Evolutionary conservation across 2,797 vertebrate genomes (phyloP).

Genomic region (Macropus fuliginosus): DNA sequence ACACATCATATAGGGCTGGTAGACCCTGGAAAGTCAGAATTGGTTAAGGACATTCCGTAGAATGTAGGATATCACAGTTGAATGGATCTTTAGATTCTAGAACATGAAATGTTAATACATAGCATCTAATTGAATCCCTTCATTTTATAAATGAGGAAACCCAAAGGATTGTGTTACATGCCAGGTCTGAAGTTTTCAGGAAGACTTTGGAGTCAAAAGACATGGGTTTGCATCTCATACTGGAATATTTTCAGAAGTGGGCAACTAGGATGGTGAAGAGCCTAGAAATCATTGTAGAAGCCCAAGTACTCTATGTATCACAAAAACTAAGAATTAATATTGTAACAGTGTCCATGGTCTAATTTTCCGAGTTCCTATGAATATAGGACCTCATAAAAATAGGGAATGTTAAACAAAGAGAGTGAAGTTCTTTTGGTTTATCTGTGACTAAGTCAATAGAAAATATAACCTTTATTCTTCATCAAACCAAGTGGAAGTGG

Average conservation of each 20-base stretch:
- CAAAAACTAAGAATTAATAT: background rate
- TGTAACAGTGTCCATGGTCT: background rate
- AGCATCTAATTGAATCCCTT: background rate
- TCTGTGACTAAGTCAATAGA: background rate
- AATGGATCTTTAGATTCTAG: background rate
- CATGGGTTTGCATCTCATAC: background rate
- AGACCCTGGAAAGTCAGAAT: background rate
- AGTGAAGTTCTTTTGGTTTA: background rate
- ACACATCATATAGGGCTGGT: background rate
- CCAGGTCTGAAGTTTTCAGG: background rate
- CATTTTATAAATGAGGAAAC: background rate
- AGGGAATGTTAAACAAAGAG: background rate
- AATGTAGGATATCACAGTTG: background rate
- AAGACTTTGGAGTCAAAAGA: background rate
- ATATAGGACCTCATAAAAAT: background rate
- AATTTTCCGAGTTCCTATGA: background rate
- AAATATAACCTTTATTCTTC: background rate
- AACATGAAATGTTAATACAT: background rate
- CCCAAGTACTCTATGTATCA: background rate
- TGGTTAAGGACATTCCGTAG: background rate
- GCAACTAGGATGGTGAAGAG: background rate
- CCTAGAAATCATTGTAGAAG: background rate
- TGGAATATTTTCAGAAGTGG: background rate
- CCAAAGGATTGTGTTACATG: background rate
- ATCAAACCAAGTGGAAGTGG: background rate